phyloP scores from a whole-genome alignment of 2,888 invertebrate genomes.

The Escarpia spicata region DNA sequence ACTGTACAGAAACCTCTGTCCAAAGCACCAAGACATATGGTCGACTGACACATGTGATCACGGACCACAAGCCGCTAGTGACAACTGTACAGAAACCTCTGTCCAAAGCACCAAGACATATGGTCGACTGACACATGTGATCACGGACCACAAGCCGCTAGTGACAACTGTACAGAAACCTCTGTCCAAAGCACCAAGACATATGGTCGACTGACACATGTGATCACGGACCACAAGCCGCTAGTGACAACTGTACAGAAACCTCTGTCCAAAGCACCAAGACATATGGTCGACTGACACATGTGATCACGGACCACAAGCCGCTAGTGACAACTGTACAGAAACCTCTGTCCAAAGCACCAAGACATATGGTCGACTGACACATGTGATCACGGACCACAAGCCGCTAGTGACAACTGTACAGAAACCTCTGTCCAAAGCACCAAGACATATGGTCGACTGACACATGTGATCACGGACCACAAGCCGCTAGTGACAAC shows the following conservation, averaged over 20 bases:
- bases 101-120: slow-evolving; percentile 44
- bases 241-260: slow-evolving; percentile 59
- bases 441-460: slow-evolving; percentile 48
- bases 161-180: slow-evolving; percentile 55
- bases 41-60: too few relatives aligned
- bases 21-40: slow-evolving; percentile 45
- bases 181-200: slow-evolving; percentile 45
- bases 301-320: slow-evolving; percentile 62
- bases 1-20: slow-evolving; percentile 56
- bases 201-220: too few relatives aligned
- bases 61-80: slow-evolving; percentile 64
- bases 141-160: slow-evolving; percentile 64
- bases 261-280: slow-evolving; percentile 45
- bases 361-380: slow-evolving; percentile 48
- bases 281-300: too few relatives aligned
- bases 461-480: slow-evolving; percentile 61
- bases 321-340: slow-evolving; percentile 61
- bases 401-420: slow-evolving; percentile 62
- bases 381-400: slow-evolving; percentile 62
- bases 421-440: slow-evolving; percentile 47
- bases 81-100: slow-evolving; percentile 56
- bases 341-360: slow-evolving; percentile 46
- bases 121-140: too few relatives aligned
- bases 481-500: slow-evolving; percentile 63
- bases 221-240: slow-evolving; percentile 63